Conservation (phyloP, 2,113 vertebrate genomes). For the Petrocephalus zakoni region DNA sequence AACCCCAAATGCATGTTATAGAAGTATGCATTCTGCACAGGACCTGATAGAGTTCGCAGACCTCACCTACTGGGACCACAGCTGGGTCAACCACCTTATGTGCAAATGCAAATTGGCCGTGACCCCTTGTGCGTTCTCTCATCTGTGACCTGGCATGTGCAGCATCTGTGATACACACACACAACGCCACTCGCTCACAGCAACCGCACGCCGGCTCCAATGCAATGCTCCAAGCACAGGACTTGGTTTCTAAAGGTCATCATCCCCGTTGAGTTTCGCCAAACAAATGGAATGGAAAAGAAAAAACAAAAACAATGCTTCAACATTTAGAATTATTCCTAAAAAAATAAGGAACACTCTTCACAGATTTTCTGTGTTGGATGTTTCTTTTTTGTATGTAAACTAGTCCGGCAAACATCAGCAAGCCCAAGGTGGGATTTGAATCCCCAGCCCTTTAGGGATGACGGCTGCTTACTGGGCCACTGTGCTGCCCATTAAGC, state of each 20-base stretch:
- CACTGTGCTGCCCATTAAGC: background rate
- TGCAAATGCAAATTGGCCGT: background rate
- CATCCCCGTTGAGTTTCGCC: background rate
- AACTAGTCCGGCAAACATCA: background rate
- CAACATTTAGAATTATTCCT: background rate
- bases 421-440: background rate
- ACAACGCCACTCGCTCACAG: background rate
- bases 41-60: background rate
- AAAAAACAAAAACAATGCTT: background rate
- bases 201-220: background rate
- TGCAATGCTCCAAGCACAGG: background rate
- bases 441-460: background rate
- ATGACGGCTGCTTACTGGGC: background rate
- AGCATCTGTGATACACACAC: background rate
- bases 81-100: background rate
- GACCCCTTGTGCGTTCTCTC: background rate
- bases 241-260: background rate
- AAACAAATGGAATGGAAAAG: background rate
- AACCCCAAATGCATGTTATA: background rate
- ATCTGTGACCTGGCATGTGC: background rate
- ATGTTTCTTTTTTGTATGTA: background rate
- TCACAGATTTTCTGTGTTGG: background rate
- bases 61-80: background rate
- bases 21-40: background rate
- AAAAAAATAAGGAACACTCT: background rate